Evolutionary conservation across 2,888 invertebrate genomes (phyloP).

Genomic region (Thymelicus lineola): DNA sequence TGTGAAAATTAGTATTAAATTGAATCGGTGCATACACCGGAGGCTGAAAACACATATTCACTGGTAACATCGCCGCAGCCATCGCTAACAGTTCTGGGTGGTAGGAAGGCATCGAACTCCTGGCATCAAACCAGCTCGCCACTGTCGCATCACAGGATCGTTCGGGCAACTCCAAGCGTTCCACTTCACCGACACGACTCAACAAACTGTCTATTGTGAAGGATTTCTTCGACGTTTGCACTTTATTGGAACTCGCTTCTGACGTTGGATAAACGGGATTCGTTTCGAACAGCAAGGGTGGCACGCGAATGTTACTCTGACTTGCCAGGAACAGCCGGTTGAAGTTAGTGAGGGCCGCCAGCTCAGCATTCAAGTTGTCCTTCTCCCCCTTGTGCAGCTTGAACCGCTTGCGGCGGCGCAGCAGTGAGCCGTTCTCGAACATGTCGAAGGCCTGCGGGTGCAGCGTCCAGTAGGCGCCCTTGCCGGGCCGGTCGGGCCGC

Average conservation of each 20-base stretch:
- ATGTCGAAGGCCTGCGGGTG: constrained; percentile 93
- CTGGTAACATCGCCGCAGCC: constrained; percentile 59
- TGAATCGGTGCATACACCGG: constrained; percentile 52
- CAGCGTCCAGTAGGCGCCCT: constrained; percentile 94
- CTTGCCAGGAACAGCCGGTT: constrained; percentile 85
- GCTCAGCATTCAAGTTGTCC: constrained; percentile 87
- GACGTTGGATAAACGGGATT: constrained; percentile 42
- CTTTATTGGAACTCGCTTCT: constrained; percentile 34
- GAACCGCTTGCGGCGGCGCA: constrained; percentile 92
- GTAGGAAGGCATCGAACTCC: constrained; percentile 44
- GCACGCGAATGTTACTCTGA: constrained; percentile 51
- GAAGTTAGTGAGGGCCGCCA: constrained; percentile 86
- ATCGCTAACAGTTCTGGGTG: constrained; percentile 57
- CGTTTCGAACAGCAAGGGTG: constrained; percentile 53
- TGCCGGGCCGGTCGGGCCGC: constrained; percentile 91
- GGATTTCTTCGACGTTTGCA: constrained; percentile 85
- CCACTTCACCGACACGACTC: constrained; percentile 86
- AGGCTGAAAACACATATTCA: constrained; percentile 48
- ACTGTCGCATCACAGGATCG: constrained; percentile 52
- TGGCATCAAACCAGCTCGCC: constrained; percentile 41
- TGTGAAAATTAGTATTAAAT: constrained; percentile 50
- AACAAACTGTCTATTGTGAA: constrained; percentile 95
- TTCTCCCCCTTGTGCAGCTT: constrained; percentile 90
- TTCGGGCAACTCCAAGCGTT: constrained; percentile 32
- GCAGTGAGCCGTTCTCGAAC: constrained; percentile 95